Evolutionary conservation across 2,888 invertebrate genomes (phyloP), one percentile per base, ranked within the genome.

Genomic region (Cistogaster globosa): DNA sequence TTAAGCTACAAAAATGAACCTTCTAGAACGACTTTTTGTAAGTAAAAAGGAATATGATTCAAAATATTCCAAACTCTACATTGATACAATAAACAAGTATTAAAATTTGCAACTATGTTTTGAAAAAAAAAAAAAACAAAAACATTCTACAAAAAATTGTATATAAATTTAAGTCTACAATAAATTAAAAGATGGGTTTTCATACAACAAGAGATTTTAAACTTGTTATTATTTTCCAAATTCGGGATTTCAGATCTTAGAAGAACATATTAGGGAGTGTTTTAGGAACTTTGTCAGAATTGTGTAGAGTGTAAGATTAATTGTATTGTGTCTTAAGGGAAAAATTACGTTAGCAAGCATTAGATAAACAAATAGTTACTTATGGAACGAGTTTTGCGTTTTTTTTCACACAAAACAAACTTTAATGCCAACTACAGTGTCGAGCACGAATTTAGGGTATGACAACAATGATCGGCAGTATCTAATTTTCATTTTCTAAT

Each of bases 401-500:
- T 75, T 20, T n/a, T 48, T n/a, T 58, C 16, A 67, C 67, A 67
- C n/a, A n/a, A n/a, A 76, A 57, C 16, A 45, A 53, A 60, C n/a
- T 62, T n/a, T 60, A 42, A 62, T 32, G 63, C 51, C 69, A 77
- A 42, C 63, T 71, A 71, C 32, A 60, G 20, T 58, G 53, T 60
- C n/a, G 68, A 55, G n/a, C 1, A 72, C 8, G 62, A 48, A 45
- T 62, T 55, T 75, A 77, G 51, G 36, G 53, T 65, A 74, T 60
- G 53, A 68, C 53, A 76, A 76, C 7, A 60, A 67, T 76, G 75
- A 79, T 77, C 77, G 65, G 78, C 65, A 67, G 62, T 48, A 71
- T 71, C 51, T 65, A 58, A 69, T 72, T 36, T 72, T 83, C 71
- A 67, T 62, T 53, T 18, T 76, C 53, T 72, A 86, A 76, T 81